phyloP scores from a whole-genome alignment of 2,113 vertebrate species.

The Oryzias melastigma region DNA sequence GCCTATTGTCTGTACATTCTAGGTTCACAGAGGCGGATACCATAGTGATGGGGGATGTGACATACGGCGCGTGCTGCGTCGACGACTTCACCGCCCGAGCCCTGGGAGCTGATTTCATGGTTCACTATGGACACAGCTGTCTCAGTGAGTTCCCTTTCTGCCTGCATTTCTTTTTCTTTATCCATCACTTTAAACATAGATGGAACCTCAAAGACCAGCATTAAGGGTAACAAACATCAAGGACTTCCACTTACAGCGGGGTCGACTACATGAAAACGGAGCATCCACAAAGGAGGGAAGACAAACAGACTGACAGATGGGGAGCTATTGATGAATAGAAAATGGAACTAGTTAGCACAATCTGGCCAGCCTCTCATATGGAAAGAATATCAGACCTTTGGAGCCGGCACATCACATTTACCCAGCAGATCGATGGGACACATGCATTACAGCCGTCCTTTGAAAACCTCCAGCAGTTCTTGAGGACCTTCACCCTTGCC shows the following conservation, averaged over 20 bases:
- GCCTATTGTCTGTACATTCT: constrained; percentile 24
- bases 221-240: constrained; percentile 4
- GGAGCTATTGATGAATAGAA: constrained; percentile 33
- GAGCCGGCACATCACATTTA: constrained; percentile 64
- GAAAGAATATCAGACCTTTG: constrained; percentile 63
- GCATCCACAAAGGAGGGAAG: constrained; percentile 1
- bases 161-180: not conserved
- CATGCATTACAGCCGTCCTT: constrained; percentile 73
- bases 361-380: constrained; percentile 15
- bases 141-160: constrained; percentile 79
- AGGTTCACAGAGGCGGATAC: constrained; percentile 93
- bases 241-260: constrained; percentile 6
- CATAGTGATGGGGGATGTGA: constrained; percentile 96
- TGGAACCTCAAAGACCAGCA: not conserved
- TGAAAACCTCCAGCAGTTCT: constrained; percentile 61
- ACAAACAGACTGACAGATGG: constrained; percentile 1
- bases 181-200: not conserved
- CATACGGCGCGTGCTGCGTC: constrained; percentile 96
- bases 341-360: constrained; percentile 37
- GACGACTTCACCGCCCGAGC: constrained; percentile 95
- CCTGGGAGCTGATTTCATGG: constrained; percentile 94
- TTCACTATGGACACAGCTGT: constrained; percentile 98
- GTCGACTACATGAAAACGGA: not conserved
- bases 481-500: constrained; percentile 55
- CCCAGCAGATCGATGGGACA: constrained; percentile 68